Evolutionary conservation across 2,888 invertebrate species (phyloP), one percentile per base, ranked within the genome.

Genomic region (Microctonus aethiopoides): DNA sequence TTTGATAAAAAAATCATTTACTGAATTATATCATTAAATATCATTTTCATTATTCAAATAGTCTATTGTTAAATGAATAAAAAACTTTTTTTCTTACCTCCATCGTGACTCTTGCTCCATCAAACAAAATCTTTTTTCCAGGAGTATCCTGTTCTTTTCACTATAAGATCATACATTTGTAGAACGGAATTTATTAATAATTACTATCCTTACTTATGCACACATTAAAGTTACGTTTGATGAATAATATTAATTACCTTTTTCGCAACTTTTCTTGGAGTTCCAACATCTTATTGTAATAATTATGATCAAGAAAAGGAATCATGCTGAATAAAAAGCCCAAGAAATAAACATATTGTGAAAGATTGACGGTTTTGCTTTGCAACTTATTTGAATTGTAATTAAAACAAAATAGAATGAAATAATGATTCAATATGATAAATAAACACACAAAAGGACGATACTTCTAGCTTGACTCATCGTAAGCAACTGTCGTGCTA

Each of bases 251-350:
- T 11, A 41, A 29, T 78, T 74, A 81, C 86, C 86, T 86, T 70
- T 80, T 82, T 7, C 84, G 81, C 71, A 85, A 74, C 68, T 81
- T 84, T 66, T 85, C 83, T 66, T 85, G 86, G 34, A 86, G 73
- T 36, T 84, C 83, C 54, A 85, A 68, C 85, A 86, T 82, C 73
- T 79, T 83, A 68, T 84, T 84, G 70, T 82, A 82, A 60, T 80
- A 80, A 59, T 79, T 77, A 29, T 73, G 75, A 52, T 81, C 76
- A 64, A 78, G 76, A 41, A 79, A 70, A 62, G 81, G 75, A 61
- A 80, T 80, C 81, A 82, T 82, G 60, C 16, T 72, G 68, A 59
- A 67, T 20, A 59, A 29, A 9, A n/a, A 11, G 24, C 36, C 16
- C n/a, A 20, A 16, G 20, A 36, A 64, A 70, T 62, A 54, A 61